Percentiles rank a stretch among this genome's conserved stretches.
Evolutionary conservation across 2,797 vertebrate genomes (phyloP).

Genomic region (Eupleurogrammus muticus): DNA sequence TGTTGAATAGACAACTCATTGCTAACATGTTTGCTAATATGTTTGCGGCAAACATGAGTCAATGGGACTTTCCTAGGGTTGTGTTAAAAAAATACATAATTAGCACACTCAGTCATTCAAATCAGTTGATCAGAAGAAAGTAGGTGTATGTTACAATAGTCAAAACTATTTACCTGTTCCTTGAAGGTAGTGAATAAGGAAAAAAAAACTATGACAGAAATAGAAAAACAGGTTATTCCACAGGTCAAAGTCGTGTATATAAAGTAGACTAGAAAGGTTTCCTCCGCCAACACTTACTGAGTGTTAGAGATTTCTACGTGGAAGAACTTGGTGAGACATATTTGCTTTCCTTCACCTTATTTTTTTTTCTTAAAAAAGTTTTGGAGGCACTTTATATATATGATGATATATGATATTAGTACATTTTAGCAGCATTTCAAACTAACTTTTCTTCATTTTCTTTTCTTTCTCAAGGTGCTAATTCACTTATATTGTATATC

Average conservation of each 20-base stretch:
- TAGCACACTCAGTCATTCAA: too few relatives aligned
- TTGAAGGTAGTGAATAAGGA: not conserved
- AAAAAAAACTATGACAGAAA: not conserved
- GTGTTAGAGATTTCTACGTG: not conserved
- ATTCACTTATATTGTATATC: too few relatives aligned
- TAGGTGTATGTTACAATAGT: too few relatives aligned
- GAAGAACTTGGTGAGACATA: slow-evolving; percentile 5
- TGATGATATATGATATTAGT: not conserved
- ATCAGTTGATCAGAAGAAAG: too few relatives aligned
- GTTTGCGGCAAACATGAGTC: too few relatives aligned
- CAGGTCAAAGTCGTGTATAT: not conserved
- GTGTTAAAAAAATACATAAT: too few relatives aligned
- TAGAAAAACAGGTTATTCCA: slow-evolving; percentile 17
- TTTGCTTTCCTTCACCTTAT: not conserved
- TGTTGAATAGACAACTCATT: too few relatives aligned
- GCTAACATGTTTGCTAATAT: too few relatives aligned
- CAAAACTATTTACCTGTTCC: not conserved
- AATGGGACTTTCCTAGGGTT: too few relatives aligned
- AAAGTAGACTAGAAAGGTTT: not conserved
- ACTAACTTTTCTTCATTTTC: too few relatives aligned
- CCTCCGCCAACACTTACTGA: not conserved
- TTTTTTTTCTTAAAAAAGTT: not conserved
- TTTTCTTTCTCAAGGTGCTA: too few relatives aligned
- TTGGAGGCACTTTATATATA: not conserved
- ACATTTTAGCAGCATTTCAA: not conserved